Evolutionary conservation across 2,113 vertebrate species (phyloP), one percentile per base, ranked within the genome.

Genomic region (Sphyrna mokarran): DNA sequence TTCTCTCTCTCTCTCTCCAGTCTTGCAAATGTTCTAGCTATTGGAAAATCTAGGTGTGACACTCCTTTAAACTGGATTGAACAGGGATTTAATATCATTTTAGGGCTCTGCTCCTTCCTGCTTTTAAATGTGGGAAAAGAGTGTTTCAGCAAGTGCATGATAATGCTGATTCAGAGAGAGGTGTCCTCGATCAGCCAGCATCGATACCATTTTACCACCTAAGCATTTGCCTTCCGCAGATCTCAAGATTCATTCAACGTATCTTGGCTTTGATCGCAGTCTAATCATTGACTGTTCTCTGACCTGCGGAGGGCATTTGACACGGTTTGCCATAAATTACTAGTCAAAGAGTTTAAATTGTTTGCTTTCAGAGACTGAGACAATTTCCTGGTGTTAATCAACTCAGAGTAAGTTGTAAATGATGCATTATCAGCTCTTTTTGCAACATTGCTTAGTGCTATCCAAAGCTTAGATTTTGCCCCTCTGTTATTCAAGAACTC

Each of bases 311-410:
- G 18, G 48, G 87, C 48, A 63, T 61, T 61, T 90, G 87, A 61
- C 58, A 90, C 87, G 61, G 87, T 61, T 90, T 26, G 33, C 87
- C 58, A 90, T 90, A 90, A 90, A 90, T 90, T 90, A 61, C 87
- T 61, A 61, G 54, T 61, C 48, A 90, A 61, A 16, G 87, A 90
- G 87, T 11, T 90, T 90, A 90, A 90, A 90, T 63, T 63, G 87
- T 90, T 90, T 90, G 87, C 87, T 16, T 90, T 61, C 13, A 33
- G 48, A 54, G 48, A 26, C 87, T 33, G 58, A 90, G 58, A 48
- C 22, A 89, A 54, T 90, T 90, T 90, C 58, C 58, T 90, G 87
- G 87, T 63, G 87, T 90, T 61, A 33, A 61, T 61, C 33, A 14
- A 61, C 54, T 58, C 87, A 61, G 33, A 83, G 87, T 33, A 61